Evolutionary conservation across 2,797 vertebrate genomes (phyloP).

Genomic region (Cyprinella venusta): DNA sequence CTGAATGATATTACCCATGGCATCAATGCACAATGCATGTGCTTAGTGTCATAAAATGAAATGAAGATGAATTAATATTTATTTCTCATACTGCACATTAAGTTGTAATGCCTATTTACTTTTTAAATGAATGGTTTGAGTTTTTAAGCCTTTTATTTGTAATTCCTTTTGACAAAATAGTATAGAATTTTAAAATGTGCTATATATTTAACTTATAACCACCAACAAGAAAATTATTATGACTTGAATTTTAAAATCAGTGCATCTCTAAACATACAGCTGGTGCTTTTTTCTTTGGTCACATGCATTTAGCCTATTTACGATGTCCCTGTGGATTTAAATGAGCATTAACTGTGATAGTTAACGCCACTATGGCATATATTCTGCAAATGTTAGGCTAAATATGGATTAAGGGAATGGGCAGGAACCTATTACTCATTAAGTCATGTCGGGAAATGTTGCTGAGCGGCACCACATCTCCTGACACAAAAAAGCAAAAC

Average conservation of each 20-base stretch:
- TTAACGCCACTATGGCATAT: slow-evolving; percentile 14
- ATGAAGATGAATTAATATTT: neutral
- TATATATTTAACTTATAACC: neutral
- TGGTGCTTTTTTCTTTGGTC: neutral
- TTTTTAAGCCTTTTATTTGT: neutral
- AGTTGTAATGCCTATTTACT: too few species aligned
- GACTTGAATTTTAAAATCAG: slow-evolving; percentile 3
- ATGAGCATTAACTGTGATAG: slow-evolving; percentile 26
- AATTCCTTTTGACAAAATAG: neutral
- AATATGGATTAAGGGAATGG: slow-evolving; percentile 56
- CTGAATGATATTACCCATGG: neutral
- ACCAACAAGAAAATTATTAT: neutral
- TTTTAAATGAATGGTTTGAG: neutral
- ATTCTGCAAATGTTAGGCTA: slow-evolving; percentile 32
- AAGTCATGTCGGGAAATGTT: slow-evolving; percentile 56
- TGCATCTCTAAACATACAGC: neutral
- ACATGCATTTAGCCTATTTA: neutral
- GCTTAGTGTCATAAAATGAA: neutral
- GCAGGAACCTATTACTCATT: slow-evolving; percentile 52
- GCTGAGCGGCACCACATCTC: slow-evolving; percentile 50
- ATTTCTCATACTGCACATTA: neutral
- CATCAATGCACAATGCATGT: neutral
- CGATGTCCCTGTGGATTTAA: slow-evolving; percentile 5
- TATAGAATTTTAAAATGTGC: too few species aligned
- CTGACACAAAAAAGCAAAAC: slow-evolving; percentile 46